A percentile compares a stretch with the other conserved stretches of the same genome.
Evolutionary conservation across 2,888 invertebrate species (phyloP).

Genomic region (Brachypalpus laphriformis): DNA sequence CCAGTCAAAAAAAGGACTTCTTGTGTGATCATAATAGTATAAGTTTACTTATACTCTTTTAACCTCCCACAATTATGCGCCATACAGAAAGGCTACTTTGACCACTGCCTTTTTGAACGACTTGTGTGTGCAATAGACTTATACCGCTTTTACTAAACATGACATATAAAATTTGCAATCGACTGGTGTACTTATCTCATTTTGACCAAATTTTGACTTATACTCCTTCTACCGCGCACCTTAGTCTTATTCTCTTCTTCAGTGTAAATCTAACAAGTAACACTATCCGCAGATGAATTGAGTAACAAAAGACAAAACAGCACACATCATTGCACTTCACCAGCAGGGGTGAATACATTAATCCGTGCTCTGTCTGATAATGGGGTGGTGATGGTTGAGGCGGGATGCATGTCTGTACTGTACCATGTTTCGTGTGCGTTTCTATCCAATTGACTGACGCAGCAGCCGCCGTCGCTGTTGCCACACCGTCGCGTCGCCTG

Average conservation of each 20-base stretch:
- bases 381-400: constrained; percentile 55
- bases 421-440: constrained; percentile 5
- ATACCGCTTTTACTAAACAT: too few relatives aligned
- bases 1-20: too few relatives aligned
- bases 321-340: constrained; percentile 64
- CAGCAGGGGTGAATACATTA: constrained; percentile 66
- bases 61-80: too few relatives aligned
- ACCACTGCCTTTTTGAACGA: too few relatives aligned
- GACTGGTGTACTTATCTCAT: too few relatives aligned
- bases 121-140: too few relatives aligned
- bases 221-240: too few relatives aligned
- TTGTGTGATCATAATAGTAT: too few relatives aligned
- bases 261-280: constrained; percentile 27
- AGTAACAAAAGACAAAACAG: constrained; percentile 60
- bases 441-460: constrained; percentile 36
- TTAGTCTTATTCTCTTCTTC: neutral
- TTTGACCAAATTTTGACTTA: too few relatives aligned
- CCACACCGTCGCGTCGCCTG: neutral
- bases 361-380: constrained; percentile 30
- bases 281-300: constrained; percentile 30
- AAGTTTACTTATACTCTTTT: too few relatives aligned
- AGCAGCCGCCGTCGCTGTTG: constrained; percentile 10
- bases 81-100: too few relatives aligned
- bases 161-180: too few relatives aligned
- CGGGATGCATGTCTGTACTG: constrained; percentile 43